A percentile compares a stretch with the other conserved stretches of the same genome.
Conservation (phyloP, 1,140 invertebrate genomes). For the Ips nitidus region DNA sequence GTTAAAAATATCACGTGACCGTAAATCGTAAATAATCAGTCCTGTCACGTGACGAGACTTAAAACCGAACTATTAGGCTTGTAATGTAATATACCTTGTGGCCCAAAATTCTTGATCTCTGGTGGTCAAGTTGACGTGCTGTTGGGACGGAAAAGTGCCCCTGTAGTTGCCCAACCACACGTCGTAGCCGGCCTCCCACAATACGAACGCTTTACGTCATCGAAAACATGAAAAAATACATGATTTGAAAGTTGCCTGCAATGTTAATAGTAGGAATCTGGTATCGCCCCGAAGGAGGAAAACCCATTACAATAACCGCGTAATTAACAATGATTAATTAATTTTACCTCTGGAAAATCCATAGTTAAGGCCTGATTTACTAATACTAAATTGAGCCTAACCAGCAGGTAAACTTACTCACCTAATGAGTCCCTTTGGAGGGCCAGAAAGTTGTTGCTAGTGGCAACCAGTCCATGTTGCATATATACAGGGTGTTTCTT, state of each 20-base stretch:
- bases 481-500: constrained; percentile 58
- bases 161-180: constrained; percentile 71
- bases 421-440: constrained; percentile 52
- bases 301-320: no score
- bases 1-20: no score
- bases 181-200: constrained; percentile 63
- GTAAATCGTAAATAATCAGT: no score
- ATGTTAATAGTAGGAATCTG: no score
- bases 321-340: no score
- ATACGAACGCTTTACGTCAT: constrained; percentile 41
- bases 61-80: no score
- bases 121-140: constrained; percentile 50
- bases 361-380: no score
- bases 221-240: neutral
- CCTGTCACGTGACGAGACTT: no score
- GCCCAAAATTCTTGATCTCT: constrained; percentile 56
- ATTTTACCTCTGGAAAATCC: no score
- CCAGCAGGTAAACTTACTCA: constrained; percentile 15
- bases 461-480: constrained; percentile 65
- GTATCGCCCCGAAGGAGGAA: no score
- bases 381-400: no score
- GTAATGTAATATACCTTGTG: constrained; percentile 54
- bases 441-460: constrained; percentile 60
- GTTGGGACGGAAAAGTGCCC: constrained; percentile 64
- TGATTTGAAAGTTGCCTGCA: no score